Base-by-base conservation (phyloP, 2,888 invertebrate species). In the Embidobia sp. region DNA sequence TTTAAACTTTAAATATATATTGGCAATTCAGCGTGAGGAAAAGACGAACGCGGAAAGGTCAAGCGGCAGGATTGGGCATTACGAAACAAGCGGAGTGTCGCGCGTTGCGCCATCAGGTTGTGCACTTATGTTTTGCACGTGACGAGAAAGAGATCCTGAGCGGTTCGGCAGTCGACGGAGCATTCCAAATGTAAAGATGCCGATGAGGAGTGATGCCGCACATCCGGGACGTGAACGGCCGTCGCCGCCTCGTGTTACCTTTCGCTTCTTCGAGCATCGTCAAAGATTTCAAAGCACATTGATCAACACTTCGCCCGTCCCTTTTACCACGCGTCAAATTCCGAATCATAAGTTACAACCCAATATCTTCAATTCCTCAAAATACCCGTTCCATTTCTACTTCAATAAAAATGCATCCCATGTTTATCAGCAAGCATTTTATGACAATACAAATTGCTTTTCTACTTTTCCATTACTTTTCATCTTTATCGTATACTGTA, bases 111-210 rank as follows among this genome's bases (percentile, higher is more conserved):
- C 78, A 80, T 78, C 73, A 48, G 40, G 64, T 49, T 57, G 67
- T 74, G 74, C 74, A 57, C 63, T 76, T 76, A 75, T 75, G 69
- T 48, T 61, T 53, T 59, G 63, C 73, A 63, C 74, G 55, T 66
- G 77, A 55, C 61, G 78, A 77, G 73, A 80, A 74, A 82, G 66
- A 78, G 79, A 84, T 77, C 59, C 80, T 77, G 78, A 64, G 67
- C 77, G 83, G 64, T 61, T 73, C 70, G 78, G 64, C 81, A 80
- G 53, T 64, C 79, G 76, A 66, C 77, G 78, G 82, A 81, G 85
- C 85, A 85, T 85, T 84, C 81, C 84, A 79, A 75, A 61, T 81
- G 84, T 84, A 84, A 82, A 70, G 83, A 85, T 82, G 64, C 46
- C 61, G 77, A 69, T 64, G 72, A 57, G 75, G 46, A 64, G 72